Evolutionary conservation across 2,113 vertebrate genomes (phyloP).

Genomic region (Lepus europaeus): DNA sequence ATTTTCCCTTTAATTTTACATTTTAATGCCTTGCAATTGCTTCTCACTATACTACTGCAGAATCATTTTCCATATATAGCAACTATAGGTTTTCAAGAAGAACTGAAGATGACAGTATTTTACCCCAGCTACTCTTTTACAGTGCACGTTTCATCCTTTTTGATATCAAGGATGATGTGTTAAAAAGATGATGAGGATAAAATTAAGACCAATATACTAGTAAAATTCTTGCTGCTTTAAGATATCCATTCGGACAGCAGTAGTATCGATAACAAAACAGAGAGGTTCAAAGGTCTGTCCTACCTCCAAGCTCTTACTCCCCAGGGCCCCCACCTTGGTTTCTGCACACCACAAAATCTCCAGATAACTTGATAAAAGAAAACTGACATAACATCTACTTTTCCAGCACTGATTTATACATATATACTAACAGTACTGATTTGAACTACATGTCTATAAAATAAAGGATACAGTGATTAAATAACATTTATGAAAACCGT

Average conservation of each 20-base stretch:
- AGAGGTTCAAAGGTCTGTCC: background rate
- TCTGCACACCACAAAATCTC: background rate
- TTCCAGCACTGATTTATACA: background rate
- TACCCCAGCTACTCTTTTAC: background rate
- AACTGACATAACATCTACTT: background rate
- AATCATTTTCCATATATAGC: background rate
- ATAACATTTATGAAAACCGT: slow-evolving; percentile 45
- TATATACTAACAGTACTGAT: background rate
- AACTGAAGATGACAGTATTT: background rate
- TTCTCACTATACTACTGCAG: background rate
- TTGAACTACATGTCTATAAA: slow-evolving; percentile 8
- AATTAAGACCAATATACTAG: background rate
- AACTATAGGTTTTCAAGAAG: background rate
- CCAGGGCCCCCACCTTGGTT: background rate
- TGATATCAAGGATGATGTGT: background rate
- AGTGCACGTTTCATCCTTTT: slow-evolving; percentile 4
- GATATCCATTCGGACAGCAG: background rate
- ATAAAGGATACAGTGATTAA: slow-evolving; percentile 14
- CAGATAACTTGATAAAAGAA: background rate
- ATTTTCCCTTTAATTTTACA: background rate
- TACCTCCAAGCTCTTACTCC: background rate
- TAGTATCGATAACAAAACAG: background rate
- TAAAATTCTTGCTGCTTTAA: slow-evolving; percentile 24
- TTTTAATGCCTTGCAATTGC: slow-evolving; percentile 50
- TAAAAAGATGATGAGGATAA: background rate